Evolutionary conservation across 2,888 invertebrate genomes (phyloP), one percentile per base, ranked within the genome.

Genomic region (Agriopis leucophaearia): DNA sequence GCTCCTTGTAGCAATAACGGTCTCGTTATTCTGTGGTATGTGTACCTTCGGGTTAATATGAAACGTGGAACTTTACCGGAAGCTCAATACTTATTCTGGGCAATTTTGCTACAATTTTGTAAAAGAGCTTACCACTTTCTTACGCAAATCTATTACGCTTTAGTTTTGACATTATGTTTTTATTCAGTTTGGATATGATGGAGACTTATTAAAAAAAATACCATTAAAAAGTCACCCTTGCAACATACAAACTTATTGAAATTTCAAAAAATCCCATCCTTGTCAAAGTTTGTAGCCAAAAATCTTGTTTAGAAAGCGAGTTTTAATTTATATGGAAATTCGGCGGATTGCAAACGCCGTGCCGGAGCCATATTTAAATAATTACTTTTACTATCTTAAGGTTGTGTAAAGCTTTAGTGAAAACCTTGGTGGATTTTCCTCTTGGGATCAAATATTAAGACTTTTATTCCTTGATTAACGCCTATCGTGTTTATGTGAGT

Each of bases 261-360:
- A 9, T 38, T 38, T 38, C 8, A 42, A 42, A 73, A 78, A 78
- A 75, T 64, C 62, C 56, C 5, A 40, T 40, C 76, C 76, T 60
- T 70, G 73, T 73, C 68, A 74, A 74, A 77, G 75, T 74, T 81
- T 77, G 81, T 78, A 82, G 85, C 88, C 80, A 83, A 89, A 87
- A 84, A 83, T 82, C 84, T 83, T 87, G 85, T 88, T 88, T 85
- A 78, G 75, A 82, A 84, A 85, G 76, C 80, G 81, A 79, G 74
- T 82, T 89, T 87, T 89, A 89, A 91, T 91, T 89, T 91, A 89
- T 88, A 91, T 91, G 91, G 81, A 86, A 90, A 91, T 91, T 79
- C 71, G 72, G 77, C 69, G 79, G 82, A 80, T 74, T 78, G 81
- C 75, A 74, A 73, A 75, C 75, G 76, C 72, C 76, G 71, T 74